phyloP scores from a whole-genome alignment of 2,113 vertebrate species.

The Dicaeum eximium region DNA sequence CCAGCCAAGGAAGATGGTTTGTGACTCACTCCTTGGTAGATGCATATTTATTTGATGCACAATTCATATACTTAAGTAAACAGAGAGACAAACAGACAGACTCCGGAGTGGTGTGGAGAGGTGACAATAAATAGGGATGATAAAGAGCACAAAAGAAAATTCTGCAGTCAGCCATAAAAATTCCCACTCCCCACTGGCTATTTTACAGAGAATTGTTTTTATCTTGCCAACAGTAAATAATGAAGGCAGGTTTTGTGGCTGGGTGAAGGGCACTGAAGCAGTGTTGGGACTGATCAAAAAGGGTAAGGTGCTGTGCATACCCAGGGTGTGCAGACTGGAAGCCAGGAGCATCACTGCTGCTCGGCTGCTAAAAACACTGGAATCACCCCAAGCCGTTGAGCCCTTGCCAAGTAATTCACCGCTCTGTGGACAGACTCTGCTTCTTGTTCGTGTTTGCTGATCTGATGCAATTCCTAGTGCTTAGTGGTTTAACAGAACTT shows the following conservation, averaged over 20 bases:
- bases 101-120: background rate
- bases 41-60: background rate
- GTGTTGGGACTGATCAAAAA: background rate
- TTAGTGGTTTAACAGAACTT: constrained; percentile 51
- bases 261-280: background rate
- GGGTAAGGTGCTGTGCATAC: background rate
- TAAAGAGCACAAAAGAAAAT: background rate
- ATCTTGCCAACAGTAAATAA: background rate
- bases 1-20: background rate
- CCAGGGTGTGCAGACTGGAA: fast-evolving
- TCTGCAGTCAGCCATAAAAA: background rate
- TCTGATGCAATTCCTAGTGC: constrained; percentile 20
- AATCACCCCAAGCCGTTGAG: background rate
- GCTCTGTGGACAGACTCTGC: background rate
- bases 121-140: background rate
- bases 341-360: background rate
- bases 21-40: background rate
- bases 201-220: constrained; percentile 17
- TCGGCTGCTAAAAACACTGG: background rate
- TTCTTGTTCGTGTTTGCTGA: background rate
- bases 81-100: background rate
- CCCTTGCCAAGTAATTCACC: constrained; percentile 17
- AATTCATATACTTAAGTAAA: constrained; percentile 12
- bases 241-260: background rate
- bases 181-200: background rate